Base-by-base conservation (phyloP, 2,888 invertebrate species). In the Dexiosoma caninum region DNA sequence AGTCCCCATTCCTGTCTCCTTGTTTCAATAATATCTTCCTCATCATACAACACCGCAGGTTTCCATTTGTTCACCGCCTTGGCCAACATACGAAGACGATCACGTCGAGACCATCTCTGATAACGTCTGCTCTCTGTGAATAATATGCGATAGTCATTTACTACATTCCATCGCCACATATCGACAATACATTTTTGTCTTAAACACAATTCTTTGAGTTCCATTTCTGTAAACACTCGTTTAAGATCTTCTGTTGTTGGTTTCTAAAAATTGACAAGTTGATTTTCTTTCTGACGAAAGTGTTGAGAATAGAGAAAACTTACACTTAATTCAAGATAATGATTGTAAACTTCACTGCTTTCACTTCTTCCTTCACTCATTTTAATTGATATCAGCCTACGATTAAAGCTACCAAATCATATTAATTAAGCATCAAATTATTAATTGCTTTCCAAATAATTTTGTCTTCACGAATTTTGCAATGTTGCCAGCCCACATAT, bases 131-230 rank as follows among this genome's bases (percentile, higher is more conserved):
- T 49, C 8, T 57, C 7, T 14, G 32, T 59, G 12, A 78, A 78
- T 10, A 12, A 8, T 5, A 30, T 14, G 7, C 64, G 62, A 66
- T 78, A 78, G 7, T 78, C 77, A 51, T 71, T 16, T 6, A 53
- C 77, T n/a, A 71, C 23, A 59, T 78, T 78, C 49, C 49, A 78
- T n/a, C 46, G 21, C 57, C 57, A 71, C 37, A 78, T 71, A 35
- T 78, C 49, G 3, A 78, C 77, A 9, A 19, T 32, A 14, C 57
- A 71, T 42, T 71, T 70, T 14, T 78, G 77, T 59, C 57, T 78
- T 8, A 71, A 42, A 14, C 77, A 78, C 10, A 78, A 57, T 21
- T 71, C 23, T 27, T 64, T 71, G 0, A 71, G 64, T 35, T 78
- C 77, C 10, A 35, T 14, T 3, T 71, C 42, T 0, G 64, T 64